Base-by-base conservation (phyloP, 2,888 invertebrate species). In the Standfussiana lucernea region DNA sequence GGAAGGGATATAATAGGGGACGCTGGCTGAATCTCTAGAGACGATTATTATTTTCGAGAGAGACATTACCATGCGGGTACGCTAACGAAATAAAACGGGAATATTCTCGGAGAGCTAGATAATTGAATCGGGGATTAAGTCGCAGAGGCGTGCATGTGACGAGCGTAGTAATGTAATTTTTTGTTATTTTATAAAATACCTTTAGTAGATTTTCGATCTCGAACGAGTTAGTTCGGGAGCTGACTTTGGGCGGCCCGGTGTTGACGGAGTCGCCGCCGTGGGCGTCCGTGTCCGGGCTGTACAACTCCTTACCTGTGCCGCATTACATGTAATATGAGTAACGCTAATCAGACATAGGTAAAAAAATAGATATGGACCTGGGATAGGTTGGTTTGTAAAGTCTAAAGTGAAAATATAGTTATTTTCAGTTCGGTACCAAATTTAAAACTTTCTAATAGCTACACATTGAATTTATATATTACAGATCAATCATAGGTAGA, bases 201-300 rank as follows among this genome's bases (percentile, higher is more conserved):
- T 99, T 99, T 87, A 99, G 97, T 91, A 99, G 97, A 96, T 99
- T 99, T 97, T 99, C 99, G 91, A 99, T 99, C 97, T 99, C 99
- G 94, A 99, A 99, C 77, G 99, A 99, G 96, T 99, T 99, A 82
- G 99, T 98, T 89, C 99, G 97, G 72, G 98, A 98, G 89, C 98
- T 97, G 91, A 98, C 98, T 95, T 98, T 98, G 15, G 96, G 96
- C 24, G 96, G 95, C 66, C 96, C 96, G 37, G 92, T 90, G 78
- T 88, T 91, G 70, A 94, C 88, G 21, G 92, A 89, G 71, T 94
- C 92, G 90, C 96, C 89, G 83, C 97, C 93, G 93, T 95, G 95
- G 1, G 90, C 92, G 35, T 96, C 96, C 2, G 93, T 82, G 86
- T 98, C 98, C 32, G 98, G 98, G 87, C 98, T 97, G 93, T 98